Evolutionary conservation across 2,888 invertebrate genomes (phyloP).

Genomic region (Herminia tarsipennalis): DNA sequence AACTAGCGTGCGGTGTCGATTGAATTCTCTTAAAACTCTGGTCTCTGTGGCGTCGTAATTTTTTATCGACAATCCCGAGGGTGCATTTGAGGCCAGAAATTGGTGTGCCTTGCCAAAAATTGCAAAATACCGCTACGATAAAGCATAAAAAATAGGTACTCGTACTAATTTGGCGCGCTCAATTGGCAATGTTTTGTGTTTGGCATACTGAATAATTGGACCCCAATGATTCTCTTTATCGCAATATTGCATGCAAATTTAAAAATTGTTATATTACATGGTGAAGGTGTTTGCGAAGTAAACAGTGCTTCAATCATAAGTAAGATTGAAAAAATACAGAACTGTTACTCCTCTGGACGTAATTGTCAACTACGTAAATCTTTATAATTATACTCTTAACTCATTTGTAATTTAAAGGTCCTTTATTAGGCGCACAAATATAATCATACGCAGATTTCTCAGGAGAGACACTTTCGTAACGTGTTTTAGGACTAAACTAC

Average conservation of each 20-base stretch:
- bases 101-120: slow-evolving; percentile 43
- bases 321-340: no score
- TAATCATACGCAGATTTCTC: slow-evolving; percentile 19
- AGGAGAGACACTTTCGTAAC: background rate
- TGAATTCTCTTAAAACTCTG: slow-evolving; percentile 57
- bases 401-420: background rate
- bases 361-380: background rate
- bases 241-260: background rate
- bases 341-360: no score
- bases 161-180: slow-evolving; percentile 22
- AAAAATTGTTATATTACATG: background rate
- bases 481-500: background rate
- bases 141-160: slow-evolving; percentile 22
- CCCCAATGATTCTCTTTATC: background rate
- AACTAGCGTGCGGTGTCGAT: slow-evolving; percentile 54
- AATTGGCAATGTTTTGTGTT: slow-evolving; percentile 19
- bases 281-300: no score
- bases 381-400: background rate
- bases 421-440: slow-evolving; percentile 16
- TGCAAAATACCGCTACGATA: slow-evolving; percentile 22
- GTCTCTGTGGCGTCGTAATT: slow-evolving; percentile 59
- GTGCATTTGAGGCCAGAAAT: slow-evolving; percentile 57
- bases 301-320: no score
- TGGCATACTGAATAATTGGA: background rate
- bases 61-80: slow-evolving; percentile 63